Percentiles rank a stretch among this genome's conserved stretches.
phyloP scores from a whole-genome alignment of 2,888 invertebrate species.

The Drosophila bunnanda region DNA sequence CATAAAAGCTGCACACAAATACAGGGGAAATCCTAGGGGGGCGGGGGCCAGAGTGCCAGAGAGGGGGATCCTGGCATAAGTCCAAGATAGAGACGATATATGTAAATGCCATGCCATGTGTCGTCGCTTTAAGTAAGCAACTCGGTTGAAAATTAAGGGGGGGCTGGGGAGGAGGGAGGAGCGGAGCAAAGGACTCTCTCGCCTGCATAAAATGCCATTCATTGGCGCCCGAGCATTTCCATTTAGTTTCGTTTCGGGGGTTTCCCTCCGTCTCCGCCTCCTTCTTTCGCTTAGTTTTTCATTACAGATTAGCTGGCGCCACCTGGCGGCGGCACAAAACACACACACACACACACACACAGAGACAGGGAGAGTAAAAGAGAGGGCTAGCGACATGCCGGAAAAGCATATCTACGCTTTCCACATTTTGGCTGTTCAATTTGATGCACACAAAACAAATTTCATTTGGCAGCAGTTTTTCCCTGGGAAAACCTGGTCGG shows the following conservation, averaged over 20 bases:
- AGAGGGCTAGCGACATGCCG: neutral
- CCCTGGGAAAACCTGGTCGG: conserved; percentile 5
- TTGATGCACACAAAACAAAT: conserved; percentile 71
- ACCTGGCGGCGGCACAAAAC: conserved; percentile 26
- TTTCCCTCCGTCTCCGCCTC: neutral
- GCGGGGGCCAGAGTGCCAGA: no score
- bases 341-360: conserved; percentile 7
- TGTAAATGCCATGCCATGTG: conserved; percentile 79
- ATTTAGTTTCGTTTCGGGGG: conserved; percentile 45
- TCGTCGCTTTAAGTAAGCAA: conserved; percentile 70
- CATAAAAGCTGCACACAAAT: conserved; percentile 74
- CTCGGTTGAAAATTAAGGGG: conserved; percentile 29
- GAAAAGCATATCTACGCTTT: conserved; percentile 37
- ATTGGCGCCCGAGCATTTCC: conserved; percentile 58
- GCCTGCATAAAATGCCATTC: conserved; percentile 67
- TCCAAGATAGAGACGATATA: conserved; percentile 80
- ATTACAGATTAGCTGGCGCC: conserved; percentile 49
- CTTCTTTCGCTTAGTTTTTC: conserved; percentile 37
- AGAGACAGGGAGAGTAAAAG: neutral
- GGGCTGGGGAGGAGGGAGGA: no score
- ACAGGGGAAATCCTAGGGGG: conserved; percentile 14
- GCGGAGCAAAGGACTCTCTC: neutral
- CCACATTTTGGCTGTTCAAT: conserved; percentile 72
- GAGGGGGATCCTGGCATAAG: conserved; percentile 63
- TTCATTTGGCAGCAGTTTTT: conserved; percentile 45